A percentile compares a stretch with the other conserved stretches of the same genome.
These are phyloP conservation scores for Lagria hirta DNA, from an alignment of 2,888 invertebrate species.

Conservation along the genomic window DNA sequence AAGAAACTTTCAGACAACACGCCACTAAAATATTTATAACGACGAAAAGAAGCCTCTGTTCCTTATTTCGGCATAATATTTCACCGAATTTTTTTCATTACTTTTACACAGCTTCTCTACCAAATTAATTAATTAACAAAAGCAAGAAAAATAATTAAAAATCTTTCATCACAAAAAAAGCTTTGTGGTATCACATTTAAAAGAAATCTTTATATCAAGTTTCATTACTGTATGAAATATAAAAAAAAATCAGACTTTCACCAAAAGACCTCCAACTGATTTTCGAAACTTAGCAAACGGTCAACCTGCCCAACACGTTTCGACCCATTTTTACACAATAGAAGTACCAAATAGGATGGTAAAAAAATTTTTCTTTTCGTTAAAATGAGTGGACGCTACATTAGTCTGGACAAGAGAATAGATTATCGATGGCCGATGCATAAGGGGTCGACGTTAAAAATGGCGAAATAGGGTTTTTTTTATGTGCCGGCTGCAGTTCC, in stretches of 20 bases:
- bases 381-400: slow-evolving; percentile 34
- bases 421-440: slow-evolving; percentile 39
- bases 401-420: slow-evolving; percentile 42
- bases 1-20: not conserved
- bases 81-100: no score
- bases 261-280: slow-evolving; percentile 16
- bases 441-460: slow-evolving; percentile 38
- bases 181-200: no score
- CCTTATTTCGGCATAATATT: no score
- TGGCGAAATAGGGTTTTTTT: slow-evolving; percentile 48
- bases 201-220: no score
- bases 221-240: no score
- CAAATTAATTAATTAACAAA: no score
- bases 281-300: slow-evolving; percentile 15
- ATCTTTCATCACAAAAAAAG: no score
- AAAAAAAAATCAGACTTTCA: slow-evolving; percentile 15
- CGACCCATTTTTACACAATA: slow-evolving; percentile 18
- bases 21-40: not conserved
- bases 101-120: no score
- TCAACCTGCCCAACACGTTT: slow-evolving; percentile 15
- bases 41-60: slow-evolving; percentile 1
- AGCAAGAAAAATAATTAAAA: no score
- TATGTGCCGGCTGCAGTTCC: slow-evolving; percentile 40
- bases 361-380: slow-evolving; percentile 22
- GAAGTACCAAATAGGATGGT: no score